Percentiles rank a stretch among this genome's conserved stretches.
These are phyloP conservation scores for Euphydryas editha DNA, from an alignment of 2,888 invertebrate species.

Conservation along the genomic window DNA sequence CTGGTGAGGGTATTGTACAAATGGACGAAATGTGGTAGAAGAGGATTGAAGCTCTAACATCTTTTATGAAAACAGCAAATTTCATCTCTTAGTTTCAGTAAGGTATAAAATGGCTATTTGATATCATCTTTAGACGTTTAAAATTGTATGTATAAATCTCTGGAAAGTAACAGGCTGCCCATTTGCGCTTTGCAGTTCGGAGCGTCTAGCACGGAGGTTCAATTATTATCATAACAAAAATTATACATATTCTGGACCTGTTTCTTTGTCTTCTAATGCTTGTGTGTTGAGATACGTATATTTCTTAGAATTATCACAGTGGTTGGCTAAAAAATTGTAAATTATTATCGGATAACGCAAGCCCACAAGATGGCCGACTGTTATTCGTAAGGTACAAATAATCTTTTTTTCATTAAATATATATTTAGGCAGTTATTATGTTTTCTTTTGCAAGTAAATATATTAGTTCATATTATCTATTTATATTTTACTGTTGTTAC, in stretches of 20 bases:
- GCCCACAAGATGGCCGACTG: constrained; percentile 83
- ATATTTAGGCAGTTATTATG: constrained; percentile 31
- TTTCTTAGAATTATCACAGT: constrained; percentile 58
- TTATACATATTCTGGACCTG: constrained; percentile 53
- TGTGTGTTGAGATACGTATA: constrained; percentile 52
- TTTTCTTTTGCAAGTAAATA: constrained; percentile 36
- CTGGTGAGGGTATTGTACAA: constrained; percentile 72
- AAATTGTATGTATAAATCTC: constrained; percentile 30
- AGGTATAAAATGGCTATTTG: constrained; percentile 53
- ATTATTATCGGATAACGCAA: constrained; percentile 79
- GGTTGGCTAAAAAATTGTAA: constrained; percentile 65
- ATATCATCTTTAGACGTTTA: constrained; percentile 24
- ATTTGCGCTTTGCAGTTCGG: constrained; percentile 73
- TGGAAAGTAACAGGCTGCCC: constrained; percentile 66
- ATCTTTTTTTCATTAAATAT: constrained; percentile 57
- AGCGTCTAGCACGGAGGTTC: constrained; percentile 58
- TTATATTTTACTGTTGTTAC: constrained; percentile 43
- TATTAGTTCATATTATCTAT: constrained; percentile 45
- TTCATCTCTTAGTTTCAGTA: constrained; percentile 49
- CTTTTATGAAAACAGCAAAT: constrained; percentile 47
- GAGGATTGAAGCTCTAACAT: constrained; percentile 56
- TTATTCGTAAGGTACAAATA: constrained; percentile 81
- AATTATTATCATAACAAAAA: constrained; percentile 55
- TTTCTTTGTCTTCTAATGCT: constrained; percentile 53
- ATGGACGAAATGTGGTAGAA: constrained; percentile 73